Conservation (phyloP, 2,888 invertebrate species). For the Stenodema calcarata region DNA sequence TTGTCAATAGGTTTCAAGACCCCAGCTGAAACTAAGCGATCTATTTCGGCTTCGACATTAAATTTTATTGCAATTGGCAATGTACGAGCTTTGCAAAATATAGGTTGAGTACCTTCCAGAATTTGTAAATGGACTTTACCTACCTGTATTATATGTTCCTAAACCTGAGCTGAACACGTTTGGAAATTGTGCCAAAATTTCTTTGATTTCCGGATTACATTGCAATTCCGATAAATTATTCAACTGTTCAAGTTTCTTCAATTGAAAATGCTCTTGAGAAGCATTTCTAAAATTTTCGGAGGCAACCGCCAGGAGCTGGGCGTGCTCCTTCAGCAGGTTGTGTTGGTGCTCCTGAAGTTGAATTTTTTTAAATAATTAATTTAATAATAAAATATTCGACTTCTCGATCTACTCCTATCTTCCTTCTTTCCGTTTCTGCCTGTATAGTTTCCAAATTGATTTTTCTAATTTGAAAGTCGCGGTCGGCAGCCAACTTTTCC, state of each 20-base stretch:
- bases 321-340: background rate
- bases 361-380: background rate
- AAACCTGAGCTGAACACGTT: too few relatives aligned
- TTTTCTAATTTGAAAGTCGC: background rate
- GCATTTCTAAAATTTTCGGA: too few relatives aligned
- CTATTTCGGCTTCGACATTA: slow-evolving; percentile 56
- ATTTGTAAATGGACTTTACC: background rate
- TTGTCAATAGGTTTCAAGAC: slow-evolving; percentile 55
- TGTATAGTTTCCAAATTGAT: background rate
- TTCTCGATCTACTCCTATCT: background rate
- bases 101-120: slow-evolving; percentile 47
- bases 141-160: too few relatives aligned
- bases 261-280: background rate
- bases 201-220: too few relatives aligned
- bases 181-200: too few relatives aligned
- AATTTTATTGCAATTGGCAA: slow-evolving; percentile 56
- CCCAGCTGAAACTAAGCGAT: slow-evolving; percentile 53
- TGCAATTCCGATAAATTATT: too few relatives aligned
- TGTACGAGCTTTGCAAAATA: slow-evolving; percentile 56
- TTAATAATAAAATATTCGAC: too few relatives aligned
- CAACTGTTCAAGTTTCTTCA: too few relatives aligned
- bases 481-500: too few relatives aligned
- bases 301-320: background rate
- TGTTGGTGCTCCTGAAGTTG: background rate
- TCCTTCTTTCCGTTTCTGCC: background rate